A percentile compares a stretch with the other conserved stretches of the same genome.
Evolutionary conservation across 1,140 invertebrate genomes (phyloP).

Genomic region (Hylyphantes graminicola): DNA sequence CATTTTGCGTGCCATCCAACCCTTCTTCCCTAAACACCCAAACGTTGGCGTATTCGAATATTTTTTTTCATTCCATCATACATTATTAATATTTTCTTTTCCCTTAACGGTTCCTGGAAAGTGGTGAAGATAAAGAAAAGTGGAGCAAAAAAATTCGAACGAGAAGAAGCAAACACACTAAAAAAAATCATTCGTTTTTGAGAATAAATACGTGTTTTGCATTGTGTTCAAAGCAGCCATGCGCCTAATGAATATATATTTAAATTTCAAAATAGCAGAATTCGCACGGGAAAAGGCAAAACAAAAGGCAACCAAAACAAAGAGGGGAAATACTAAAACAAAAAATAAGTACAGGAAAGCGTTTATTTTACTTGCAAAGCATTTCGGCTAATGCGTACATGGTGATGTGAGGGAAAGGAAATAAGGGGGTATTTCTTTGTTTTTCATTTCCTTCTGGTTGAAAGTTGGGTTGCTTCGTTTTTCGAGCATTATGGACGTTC

Average conservation of each 20-base stretch:
- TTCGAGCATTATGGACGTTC: too few relatives aligned
- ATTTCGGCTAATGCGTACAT: slow-evolving; percentile 45
- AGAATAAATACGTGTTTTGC: slow-evolving; percentile 39
- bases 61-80: slow-evolving; percentile 11
- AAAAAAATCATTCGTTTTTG: slow-evolving; percentile 7
- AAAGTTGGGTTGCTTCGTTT: too few relatives aligned
- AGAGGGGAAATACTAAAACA: slow-evolving; percentile 28
- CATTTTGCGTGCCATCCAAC: slow-evolving; percentile 35
- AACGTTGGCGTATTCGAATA: neutral
- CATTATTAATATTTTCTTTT: too few relatives aligned
- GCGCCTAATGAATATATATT: slow-evolving; percentile 52
- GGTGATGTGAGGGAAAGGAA: slow-evolving; percentile 48
- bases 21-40: slow-evolving; percentile 8
- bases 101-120: slow-evolving; percentile 6
- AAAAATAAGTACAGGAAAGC: slow-evolving; percentile 6
- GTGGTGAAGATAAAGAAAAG: neutral
- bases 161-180: slow-evolving; percentile 3
- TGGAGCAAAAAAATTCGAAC: neutral
- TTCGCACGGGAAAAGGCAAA: slow-evolving; percentile 42
- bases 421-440: slow-evolving; percentile 13
- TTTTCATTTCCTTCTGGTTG: neutral
- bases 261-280: slow-evolving; percentile 30
- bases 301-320: neutral
- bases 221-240: slow-evolving; percentile 19
- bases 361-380: slow-evolving; percentile 55